phyloP scores from a whole-genome alignment of 2,888 invertebrate species.

The Andrena trimmerana region DNA sequence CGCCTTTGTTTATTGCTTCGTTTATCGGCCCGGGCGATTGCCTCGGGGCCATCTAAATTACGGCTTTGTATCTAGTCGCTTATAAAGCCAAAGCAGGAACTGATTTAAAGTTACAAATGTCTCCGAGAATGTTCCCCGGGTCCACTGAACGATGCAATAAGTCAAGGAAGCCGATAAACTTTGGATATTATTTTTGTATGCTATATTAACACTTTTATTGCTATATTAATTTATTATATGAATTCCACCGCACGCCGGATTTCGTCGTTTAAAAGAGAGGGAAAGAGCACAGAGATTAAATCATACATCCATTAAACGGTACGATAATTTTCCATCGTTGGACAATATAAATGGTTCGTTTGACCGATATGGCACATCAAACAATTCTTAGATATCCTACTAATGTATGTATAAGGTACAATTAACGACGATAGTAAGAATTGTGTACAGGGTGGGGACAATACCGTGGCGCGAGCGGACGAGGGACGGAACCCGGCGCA shows the following conservation, averaged over 20 bases:
- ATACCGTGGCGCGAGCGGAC: too few relatives aligned
- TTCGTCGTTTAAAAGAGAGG: not conserved
- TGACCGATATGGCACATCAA: slow-evolving; percentile 29
- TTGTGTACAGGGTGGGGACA: slow-evolving; percentile 16
- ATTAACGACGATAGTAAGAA: slow-evolving; percentile 52
- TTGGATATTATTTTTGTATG: slow-evolving; percentile 14
- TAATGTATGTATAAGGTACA: slow-evolving; percentile 38
- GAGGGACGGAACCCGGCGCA: too few relatives aligned
- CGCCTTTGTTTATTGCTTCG: slow-evolving; percentile 1
- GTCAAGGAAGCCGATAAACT: not conserved
- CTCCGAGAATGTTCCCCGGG: not conserved
- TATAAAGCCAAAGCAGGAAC: slow-evolving; percentile 39
- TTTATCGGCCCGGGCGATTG: slow-evolving; percentile 26
- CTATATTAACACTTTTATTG: not conserved
- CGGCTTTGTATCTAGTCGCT: slow-evolving; percentile 56
- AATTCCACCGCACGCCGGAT: slow-evolving; percentile 6
- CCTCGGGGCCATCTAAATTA: slow-evolving; percentile 34
- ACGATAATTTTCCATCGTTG: slow-evolving; percentile 26
- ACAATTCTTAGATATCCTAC: slow-evolving; percentile 46
- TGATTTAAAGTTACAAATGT: slow-evolving; percentile 18
- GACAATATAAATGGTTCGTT: slow-evolving; percentile 22
- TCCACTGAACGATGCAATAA: slow-evolving; percentile 4
- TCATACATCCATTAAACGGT: slow-evolving; percentile 2
- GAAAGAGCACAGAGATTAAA: slow-evolving; percentile 2
- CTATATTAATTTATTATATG: slow-evolving; percentile 22